Evolutionary conservation across 92 coral and sea anemone species (phyloP).

Genomic region (Porites cylindrica): DNA sequence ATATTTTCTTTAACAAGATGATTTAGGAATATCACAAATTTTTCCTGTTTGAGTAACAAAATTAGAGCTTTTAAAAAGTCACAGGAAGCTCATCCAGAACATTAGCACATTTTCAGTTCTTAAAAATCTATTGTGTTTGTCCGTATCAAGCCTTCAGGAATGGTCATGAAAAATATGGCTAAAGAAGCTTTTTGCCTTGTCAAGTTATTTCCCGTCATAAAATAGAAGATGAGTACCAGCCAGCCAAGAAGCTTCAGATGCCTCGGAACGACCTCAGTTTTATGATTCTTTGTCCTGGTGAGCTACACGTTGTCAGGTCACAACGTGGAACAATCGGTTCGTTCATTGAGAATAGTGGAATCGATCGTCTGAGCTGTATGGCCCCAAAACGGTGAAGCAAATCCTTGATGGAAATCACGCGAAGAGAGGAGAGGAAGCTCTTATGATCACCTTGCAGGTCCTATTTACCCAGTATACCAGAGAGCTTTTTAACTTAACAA

Average conservation of each 20-base stretch:
- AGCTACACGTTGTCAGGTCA: constrained; percentile 31
- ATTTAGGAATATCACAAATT: too few relatives aligned
- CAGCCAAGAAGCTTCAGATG: constrained; percentile 61
- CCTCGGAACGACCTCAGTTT: constrained; percentile 50
- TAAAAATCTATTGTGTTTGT: too few relatives aligned
- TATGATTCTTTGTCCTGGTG: constrained; percentile 62
- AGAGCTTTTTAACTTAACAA: constrained; percentile 45
- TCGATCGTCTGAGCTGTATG: constrained; percentile 59
- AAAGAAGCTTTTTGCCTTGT: too few relatives aligned
- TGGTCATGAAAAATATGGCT: too few relatives aligned
- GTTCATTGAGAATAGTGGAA: constrained; percentile 50
- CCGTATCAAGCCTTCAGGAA: too few relatives aligned
- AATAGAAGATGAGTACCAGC: constrained; percentile 27
- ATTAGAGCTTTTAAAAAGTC: too few relatives aligned
- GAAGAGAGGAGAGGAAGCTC: constrained; percentile 50
- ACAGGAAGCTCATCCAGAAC: too few relatives aligned
- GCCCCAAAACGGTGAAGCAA: constrained; percentile 66
- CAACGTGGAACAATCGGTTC: constrained; percentile 47
- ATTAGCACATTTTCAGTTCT: too few relatives aligned
- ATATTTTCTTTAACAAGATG: too few relatives aligned
- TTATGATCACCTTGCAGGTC: constrained; percentile 17
- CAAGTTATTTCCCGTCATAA: too few relatives aligned
- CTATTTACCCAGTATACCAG: constrained; percentile 47
- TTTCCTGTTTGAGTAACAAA: too few relatives aligned
- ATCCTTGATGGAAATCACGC: constrained; percentile 61